Percentiles rank a stretch among this genome's conserved stretches.
Conservation (phyloP, 2,113 vertebrate genomes). For the Dromaius novaehollandiae region DNA sequence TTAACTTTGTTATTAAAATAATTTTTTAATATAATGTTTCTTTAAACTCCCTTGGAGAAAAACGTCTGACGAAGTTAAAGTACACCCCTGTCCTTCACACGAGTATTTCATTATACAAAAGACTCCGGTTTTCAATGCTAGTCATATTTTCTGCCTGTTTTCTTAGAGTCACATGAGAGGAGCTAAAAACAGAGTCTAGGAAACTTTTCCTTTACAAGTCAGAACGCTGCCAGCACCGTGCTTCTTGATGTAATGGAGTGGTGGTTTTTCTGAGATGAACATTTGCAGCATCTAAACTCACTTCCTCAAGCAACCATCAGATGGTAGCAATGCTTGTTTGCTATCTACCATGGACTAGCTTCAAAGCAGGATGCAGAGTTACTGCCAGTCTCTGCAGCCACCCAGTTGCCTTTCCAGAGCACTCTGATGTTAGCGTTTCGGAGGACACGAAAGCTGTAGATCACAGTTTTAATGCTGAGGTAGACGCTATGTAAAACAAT, state of each 20-base stretch:
- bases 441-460: not conserved
- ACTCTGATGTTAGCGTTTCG: not conserved
- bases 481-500: slow-evolving; percentile 56
- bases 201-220: not conserved
- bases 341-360: slow-evolving; percentile 22
- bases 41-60: not conserved
- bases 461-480: slow-evolving; percentile 28
- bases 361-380: slow-evolving; percentile 4
- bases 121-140: not conserved
- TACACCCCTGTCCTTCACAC: not conserved
- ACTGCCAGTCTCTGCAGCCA: not conserved
- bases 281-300: slow-evolving; percentile 59
- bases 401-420: fast-evolving
- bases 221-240: not conserved
- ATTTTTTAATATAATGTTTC: not conserved
- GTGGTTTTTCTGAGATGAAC: not conserved
- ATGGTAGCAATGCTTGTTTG: slow-evolving; percentile 73
- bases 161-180: not conserved
- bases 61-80: not conserved
- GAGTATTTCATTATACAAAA: not conserved
- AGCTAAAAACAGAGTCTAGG: slow-evolving; percentile 14
- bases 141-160: not conserved
- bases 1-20: not conserved
- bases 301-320: slow-evolving; percentile 68
- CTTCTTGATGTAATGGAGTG: not conserved